These are phyloP conservation scores for Parapsyche elsis DNA, from an alignment of 1,140 invertebrate genomes.

Conservation along the genomic window DNA sequence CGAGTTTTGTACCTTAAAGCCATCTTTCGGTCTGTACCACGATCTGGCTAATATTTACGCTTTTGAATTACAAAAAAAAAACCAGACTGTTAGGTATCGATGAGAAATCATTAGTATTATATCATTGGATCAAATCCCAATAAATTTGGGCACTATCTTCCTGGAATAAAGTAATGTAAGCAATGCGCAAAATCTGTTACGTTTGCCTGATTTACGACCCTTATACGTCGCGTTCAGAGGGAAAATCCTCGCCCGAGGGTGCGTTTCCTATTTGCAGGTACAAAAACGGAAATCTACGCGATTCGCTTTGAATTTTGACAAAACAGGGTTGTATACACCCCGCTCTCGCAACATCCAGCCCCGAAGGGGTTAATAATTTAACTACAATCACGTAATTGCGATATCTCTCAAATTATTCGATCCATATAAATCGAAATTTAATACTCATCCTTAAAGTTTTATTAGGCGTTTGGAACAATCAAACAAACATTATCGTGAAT, in stretches of 20 bases:
- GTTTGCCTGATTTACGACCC: not conserved
- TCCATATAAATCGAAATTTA: no score
- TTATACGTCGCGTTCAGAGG: not conserved
- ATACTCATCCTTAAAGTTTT: no score
- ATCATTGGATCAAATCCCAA: no score
- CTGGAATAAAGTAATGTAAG: not conserved
- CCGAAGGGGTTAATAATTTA: constrained; percentile 16
- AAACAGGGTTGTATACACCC: not conserved
- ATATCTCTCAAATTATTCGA: not conserved
- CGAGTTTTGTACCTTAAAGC: no score
- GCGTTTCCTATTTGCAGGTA: not conserved
- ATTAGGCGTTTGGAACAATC: no score
- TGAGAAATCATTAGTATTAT: no score
- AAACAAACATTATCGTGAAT: no score
- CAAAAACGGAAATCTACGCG: not conserved
- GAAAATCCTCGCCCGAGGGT: not conserved
- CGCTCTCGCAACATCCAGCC: not conserved
- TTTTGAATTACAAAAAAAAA: no score
- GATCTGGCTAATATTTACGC: no score
- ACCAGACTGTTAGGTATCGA: no score
- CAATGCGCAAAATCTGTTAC: not conserved
- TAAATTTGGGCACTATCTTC: no score
- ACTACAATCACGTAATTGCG: not conserved
- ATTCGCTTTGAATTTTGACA: not conserved
- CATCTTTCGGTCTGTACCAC: no score